Conservation (phyloP, 2,888 invertebrate species). For the Autographa pulchrina region DNA sequence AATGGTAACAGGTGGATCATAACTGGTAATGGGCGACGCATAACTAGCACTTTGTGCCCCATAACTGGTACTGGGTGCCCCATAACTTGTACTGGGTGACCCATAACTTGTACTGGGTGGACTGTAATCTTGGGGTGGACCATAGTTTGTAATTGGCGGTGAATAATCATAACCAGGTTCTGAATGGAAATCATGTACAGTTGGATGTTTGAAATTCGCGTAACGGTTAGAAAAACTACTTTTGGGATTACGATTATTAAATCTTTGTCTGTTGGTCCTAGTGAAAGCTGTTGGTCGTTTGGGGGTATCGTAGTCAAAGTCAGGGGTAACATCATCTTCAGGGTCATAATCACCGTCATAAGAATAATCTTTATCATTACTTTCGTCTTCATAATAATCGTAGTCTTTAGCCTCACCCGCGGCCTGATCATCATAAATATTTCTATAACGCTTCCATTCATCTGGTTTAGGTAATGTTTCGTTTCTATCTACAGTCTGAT, state of each 20-base stretch:
- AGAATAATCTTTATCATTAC: constrained; percentile 48
- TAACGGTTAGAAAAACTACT: constrained; percentile 41
- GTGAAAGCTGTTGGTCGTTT: constrained; percentile 18
- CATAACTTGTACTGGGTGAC: neutral
- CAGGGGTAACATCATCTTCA: constrained; percentile 64
- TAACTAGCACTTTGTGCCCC: constrained; percentile 6
- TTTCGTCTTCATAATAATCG: constrained; percentile 56
- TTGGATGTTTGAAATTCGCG: constrained; percentile 43
- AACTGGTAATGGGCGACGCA: constrained; percentile 14
- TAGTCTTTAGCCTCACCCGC: constrained; percentile 56
- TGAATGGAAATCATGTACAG: constrained; percentile 44
- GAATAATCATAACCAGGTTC: constrained; percentile 24
- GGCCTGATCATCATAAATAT: constrained; percentile 25
- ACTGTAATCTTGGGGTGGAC: constrained; percentile 28
- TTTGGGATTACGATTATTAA: constrained; percentile 24
- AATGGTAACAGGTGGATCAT: constrained; percentile 10
- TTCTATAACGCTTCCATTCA: constrained; percentile 64
- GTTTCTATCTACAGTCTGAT: constrained; percentile 48
- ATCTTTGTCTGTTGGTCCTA: constrained; percentile 24
- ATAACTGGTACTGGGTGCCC: neutral
- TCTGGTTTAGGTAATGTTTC: constrained; percentile 66
- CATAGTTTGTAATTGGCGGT: constrained; percentile 9
- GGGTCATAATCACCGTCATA: constrained; percentile 59
- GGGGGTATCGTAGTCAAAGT: constrained; percentile 48
- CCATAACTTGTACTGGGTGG: constrained; percentile 30